These are phyloP conservation scores for Strongylocentrotus purpuratus DNA, from an alignment of 35 echinoderm and acorn worm species.

Conservation along the genomic window DNA sequence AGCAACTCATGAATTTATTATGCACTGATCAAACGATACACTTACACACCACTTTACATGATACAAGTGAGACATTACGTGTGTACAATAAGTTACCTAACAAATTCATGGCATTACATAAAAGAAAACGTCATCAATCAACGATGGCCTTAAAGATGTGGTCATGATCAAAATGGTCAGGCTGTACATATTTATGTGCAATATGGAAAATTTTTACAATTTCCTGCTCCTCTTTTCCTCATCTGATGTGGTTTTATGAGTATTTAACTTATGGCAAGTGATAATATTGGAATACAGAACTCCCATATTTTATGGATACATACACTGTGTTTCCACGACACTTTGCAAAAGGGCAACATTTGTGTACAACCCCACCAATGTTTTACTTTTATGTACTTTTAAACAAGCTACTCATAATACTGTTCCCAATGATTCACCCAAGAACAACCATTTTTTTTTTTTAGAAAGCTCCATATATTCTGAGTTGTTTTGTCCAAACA, in stretches of 20 bases:
- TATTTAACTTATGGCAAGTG: neutral
- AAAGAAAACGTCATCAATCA: neutral
- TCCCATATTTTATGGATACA: neutral
- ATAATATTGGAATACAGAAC: neutral
- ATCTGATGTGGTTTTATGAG: neutral
- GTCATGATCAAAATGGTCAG: neutral
- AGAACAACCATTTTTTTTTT: neutral
- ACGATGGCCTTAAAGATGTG: neutral
- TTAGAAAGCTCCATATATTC: too few relatives aligned
- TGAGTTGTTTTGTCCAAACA: too few relatives aligned
- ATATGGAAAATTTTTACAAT: neutral
- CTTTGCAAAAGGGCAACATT: neutral
- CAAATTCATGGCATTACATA: slow-evolving; percentile 5
- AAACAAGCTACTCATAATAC: neutral
- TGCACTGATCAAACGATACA: slow-evolving; percentile 46
- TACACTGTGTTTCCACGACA: neutral
- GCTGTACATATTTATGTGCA: neutral
- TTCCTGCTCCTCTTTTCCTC: too few relatives aligned
- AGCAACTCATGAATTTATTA: slow-evolving; percentile 47
- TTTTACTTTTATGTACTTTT: neutral
- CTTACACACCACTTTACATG: slow-evolving; percentile 14
- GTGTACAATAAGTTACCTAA: slow-evolving; percentile 20
- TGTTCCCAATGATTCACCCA: neutral
- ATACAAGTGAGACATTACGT: neutral
- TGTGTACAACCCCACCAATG: neutral